Evolutionary conservation across 2,113 vertebrate species (phyloP).

Genomic region (Oriolus oriolus): DNA sequence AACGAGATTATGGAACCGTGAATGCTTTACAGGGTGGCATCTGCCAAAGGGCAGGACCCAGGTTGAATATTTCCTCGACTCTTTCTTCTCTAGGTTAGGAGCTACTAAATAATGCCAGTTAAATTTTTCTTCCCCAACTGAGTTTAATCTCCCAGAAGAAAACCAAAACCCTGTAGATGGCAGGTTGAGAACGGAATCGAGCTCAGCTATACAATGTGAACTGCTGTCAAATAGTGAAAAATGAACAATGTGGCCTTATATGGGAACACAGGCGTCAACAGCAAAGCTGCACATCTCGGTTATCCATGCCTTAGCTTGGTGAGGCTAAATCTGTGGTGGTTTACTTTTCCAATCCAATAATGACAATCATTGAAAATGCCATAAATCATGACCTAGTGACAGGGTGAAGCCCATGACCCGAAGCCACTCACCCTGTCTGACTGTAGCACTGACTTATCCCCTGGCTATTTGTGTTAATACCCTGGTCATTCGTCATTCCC

Average conservation of each 20-base stretch:
- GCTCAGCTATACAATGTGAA: background rate
- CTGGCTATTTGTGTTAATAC: background rate
- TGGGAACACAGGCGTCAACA: accelerated
- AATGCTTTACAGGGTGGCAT: background rate
- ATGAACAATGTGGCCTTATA: background rate
- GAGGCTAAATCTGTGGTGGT: background rate
- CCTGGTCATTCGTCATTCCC: background rate
- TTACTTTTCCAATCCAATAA: background rate
- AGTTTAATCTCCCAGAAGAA: background rate
- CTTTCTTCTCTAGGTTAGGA: background rate
- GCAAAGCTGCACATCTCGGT: accelerated
- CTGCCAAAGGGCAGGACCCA: background rate
- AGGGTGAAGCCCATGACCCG: background rate
- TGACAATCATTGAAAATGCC: background rate
- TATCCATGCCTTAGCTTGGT: background rate
- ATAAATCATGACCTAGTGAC: background rate
- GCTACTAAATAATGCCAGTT: background rate
- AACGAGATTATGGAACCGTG: background rate
- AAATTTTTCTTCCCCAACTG: background rate
- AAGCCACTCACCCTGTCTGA: background rate
- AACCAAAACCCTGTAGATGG: background rate
- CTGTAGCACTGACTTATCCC: background rate
- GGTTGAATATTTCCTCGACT: background rate
- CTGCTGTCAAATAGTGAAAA: background rate
- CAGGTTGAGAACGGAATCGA: background rate